phyloP scores from a whole-genome alignment of 2,888 invertebrate genomes.

The Conus canariensis region DNA sequence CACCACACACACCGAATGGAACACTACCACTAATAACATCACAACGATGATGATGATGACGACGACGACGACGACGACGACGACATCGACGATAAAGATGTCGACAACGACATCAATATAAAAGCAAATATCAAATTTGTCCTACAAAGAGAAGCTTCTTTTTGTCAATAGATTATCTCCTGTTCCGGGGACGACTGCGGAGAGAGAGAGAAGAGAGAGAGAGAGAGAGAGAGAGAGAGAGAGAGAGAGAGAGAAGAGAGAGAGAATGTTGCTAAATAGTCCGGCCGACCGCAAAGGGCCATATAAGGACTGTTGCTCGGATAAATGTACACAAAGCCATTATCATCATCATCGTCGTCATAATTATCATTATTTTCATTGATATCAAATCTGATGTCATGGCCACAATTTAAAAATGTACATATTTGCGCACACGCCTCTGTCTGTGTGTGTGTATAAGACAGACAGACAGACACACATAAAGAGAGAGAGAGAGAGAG shows the following conservation, averaged over 20 bases:
- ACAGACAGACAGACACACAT: not conserved
- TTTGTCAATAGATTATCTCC: too few relatives aligned
- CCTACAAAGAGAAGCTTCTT: too few relatives aligned
- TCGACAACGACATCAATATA: not conserved
- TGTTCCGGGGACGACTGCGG: not conserved
- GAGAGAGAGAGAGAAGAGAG: slow-evolving; percentile 10
- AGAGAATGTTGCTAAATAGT: not conserved
- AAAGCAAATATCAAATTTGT: too few relatives aligned
- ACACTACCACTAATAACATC: too few relatives aligned
- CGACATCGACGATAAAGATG: not conserved
- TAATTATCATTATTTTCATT: not conserved
- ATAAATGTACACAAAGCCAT: not conserved
- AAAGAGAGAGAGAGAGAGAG: not conserved
- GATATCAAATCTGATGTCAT: not conserved
- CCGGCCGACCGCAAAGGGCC: not conserved
- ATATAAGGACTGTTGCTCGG: too few relatives aligned
- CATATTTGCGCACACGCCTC: too few relatives aligned
- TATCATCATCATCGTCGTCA: not conserved
- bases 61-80: not conserved
- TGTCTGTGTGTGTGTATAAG: not conserved
- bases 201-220: not conserved
- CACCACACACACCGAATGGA: too few relatives aligned
- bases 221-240: slow-evolving; percentile 10
- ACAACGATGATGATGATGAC: not conserved
- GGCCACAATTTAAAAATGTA: too few relatives aligned